Percentiles rank a stretch among this genome's conserved stretches.
Conservation (phyloP, 2,113 vertebrate genomes). For the Girardinichthys multiradiatus region DNA sequence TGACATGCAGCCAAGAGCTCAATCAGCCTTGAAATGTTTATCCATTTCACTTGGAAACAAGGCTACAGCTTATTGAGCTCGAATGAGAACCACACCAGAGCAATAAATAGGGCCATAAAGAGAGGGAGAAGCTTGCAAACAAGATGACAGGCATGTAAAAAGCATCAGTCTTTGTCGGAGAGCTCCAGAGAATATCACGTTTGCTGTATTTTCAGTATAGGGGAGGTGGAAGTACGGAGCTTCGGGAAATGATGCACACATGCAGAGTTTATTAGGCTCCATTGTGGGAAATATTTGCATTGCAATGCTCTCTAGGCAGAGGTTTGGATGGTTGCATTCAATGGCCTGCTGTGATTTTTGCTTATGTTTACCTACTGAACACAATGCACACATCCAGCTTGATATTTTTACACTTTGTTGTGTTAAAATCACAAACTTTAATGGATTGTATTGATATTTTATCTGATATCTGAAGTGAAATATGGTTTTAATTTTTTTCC, state of each 20-base stretch:
- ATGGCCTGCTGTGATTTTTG: not conserved
- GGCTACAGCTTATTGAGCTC: slow-evolving; percentile 2
- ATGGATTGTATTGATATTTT: not conserved
- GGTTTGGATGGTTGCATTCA: not conserved
- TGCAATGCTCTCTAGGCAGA: not conserved
- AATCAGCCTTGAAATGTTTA: slow-evolving; percentile 53
- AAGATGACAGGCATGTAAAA: slow-evolving; percentile 8
- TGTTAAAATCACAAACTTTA: not conserved
- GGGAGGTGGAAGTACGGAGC: not conserved
- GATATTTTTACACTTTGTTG: not conserved
- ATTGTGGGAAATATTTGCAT: slow-evolving; percentile 12
- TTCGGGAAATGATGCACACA: not conserved
- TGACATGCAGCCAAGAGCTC: slow-evolving; percentile 31
- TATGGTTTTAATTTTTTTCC: not conserved
- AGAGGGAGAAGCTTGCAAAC: slow-evolving; percentile 17
- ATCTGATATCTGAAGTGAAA: not conserved
- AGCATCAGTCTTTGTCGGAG: not conserved
- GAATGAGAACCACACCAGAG: slow-evolving; percentile 7
- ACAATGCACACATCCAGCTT: not conserved
- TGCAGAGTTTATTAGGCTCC: slow-evolving; percentile 20
- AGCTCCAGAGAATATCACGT: not conserved
- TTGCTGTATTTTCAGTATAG: not conserved
- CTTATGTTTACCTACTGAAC: too few relatives aligned
- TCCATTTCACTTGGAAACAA: slow-evolving; percentile 27
- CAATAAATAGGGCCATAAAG: slow-evolving; percentile 14